Evolutionary conservation across 2,888 invertebrate genomes (phyloP), one percentile per base, ranked within the genome.

Genomic region (Cistogaster globosa): DNA sequence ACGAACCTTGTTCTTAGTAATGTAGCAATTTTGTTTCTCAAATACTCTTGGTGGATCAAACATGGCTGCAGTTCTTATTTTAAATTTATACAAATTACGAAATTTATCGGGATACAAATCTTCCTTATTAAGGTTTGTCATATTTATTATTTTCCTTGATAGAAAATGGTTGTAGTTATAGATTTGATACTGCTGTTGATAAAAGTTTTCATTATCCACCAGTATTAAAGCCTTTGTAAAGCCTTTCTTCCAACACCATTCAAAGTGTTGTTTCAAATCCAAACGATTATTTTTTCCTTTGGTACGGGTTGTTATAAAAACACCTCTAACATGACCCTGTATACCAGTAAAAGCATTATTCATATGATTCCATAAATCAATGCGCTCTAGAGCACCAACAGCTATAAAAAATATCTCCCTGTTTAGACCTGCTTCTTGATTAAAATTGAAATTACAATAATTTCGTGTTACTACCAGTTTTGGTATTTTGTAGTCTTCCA

Each of bases 31-130:
- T 5, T 12, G 14, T 3, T 86, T 77, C 12, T 78, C 68, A 80
- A 88, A 89, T 6, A 89, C 88, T n/a, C 89, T 81, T 14, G 89
- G 89, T 4, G 89, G 89, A 82, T 89, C 89, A 58, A 83, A 86
- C 26, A 85, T 87, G 18, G 87, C 80, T 0, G 87, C 79, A 6
- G 89, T 87, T 53, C 88, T 80, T 14, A 89, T 77, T 6, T 81
- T 67, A 55, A 86, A 89, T 26, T 88, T 86, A 67, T 83, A 60
- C 16, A 89, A 69, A 69, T 89, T 77, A 1, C 62, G 55, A 76
- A 89, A 88, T 67, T 88, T 87, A 78, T 88, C 71, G 0, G 84
- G 74, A 82, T 38, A 85, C 1, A 85, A 16, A 2, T 48, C 22
- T 0, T 6, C 0, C 18, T 58, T 60, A 12, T 8, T 42, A 0